Conservation (phyloP, 2,888 invertebrate species). For the Pyrocoelia pectoralis region DNA sequence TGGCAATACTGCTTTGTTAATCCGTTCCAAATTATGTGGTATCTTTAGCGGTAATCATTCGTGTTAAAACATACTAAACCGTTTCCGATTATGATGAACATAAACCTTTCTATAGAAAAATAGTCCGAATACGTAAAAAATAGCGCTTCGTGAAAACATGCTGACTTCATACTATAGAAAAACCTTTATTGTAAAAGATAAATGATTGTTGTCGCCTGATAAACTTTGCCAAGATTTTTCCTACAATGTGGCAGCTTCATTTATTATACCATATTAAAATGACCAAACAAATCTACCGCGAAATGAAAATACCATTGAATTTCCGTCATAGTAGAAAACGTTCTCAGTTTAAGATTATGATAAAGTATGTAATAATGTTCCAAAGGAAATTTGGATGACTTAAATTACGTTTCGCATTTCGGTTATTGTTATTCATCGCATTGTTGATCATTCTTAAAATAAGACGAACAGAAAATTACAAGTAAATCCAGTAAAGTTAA, state of each 20-base stretch:
- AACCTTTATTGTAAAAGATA: constrained; percentile 25
- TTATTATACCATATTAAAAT: background rate
- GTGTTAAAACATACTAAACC: too few species aligned
- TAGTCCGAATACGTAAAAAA: too few species aligned
- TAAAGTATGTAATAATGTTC: background rate
- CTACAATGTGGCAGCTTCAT: constrained; percentile 1
- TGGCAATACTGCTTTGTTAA: too few species aligned
- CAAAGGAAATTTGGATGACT: background rate
- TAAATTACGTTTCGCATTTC: background rate
- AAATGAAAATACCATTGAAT: constrained; percentile 4
- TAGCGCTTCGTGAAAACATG: too few species aligned
- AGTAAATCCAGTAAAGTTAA: too few species aligned
- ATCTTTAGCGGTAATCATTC: too few species aligned
- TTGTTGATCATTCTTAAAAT: background rate
- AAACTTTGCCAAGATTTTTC: constrained; percentile 20
- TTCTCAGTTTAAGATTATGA: background rate
- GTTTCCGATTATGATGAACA: too few species aligned
- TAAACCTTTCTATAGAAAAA: too few species aligned
- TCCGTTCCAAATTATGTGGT: too few species aligned
- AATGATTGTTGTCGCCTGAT: constrained; percentile 16
- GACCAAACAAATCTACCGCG: constrained; percentile 1
- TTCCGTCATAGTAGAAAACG: background rate
- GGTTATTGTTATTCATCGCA: background rate
- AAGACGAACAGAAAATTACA: too few species aligned
- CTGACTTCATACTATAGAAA: background rate